Evolutionary conservation across 2,888 invertebrate species (phyloP).

Genomic region (Nycteola revayana): DNA sequence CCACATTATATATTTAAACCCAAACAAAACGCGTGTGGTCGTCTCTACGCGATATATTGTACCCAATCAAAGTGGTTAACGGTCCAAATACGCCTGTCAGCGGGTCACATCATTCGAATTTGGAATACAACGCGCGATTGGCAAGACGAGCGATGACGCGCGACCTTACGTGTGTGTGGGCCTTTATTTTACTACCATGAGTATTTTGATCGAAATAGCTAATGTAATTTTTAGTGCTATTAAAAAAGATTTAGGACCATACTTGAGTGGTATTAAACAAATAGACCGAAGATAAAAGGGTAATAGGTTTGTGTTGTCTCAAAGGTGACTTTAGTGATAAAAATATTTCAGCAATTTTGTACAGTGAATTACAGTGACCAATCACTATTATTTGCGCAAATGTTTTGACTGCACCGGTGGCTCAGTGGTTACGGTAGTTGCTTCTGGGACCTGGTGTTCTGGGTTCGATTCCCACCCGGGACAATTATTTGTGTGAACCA

Average conservation of each 20-base stretch:
- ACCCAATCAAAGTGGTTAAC: constrained; percentile 43
- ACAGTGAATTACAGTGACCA: neutral
- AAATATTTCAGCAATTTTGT: neutral
- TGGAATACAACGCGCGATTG: constrained; percentile 44
- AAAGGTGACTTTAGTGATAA: neutral
- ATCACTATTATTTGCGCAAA: neutral
- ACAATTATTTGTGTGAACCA: too few species aligned
- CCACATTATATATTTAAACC: neutral
- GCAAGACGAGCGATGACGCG: constrained; percentile 32
- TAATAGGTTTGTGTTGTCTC: constrained; percentile 20
- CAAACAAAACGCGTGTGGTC: constrained; percentile 34
- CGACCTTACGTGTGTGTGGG: constrained; percentile 36
- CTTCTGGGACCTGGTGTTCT: too few species aligned
- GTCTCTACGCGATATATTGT: constrained; percentile 34
- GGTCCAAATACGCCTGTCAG: constrained; percentile 31
- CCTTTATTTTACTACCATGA: constrained; percentile 30
- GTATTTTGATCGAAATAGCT: constrained; percentile 23
- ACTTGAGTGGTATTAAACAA: constrained; percentile 28
- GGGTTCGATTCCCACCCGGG: too few species aligned
- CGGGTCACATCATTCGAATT: constrained; percentile 40
- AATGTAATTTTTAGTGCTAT: constrained; percentile 33
- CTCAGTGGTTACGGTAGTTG: too few species aligned
- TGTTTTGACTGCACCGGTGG: too few species aligned
- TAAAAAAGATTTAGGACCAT: constrained; percentile 34
- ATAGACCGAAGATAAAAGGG: constrained; percentile 33